These are phyloP conservation scores for Verasper variegatus DNA, from an alignment of 2,113 vertebrate species.

Conservation along the genomic window DNA sequence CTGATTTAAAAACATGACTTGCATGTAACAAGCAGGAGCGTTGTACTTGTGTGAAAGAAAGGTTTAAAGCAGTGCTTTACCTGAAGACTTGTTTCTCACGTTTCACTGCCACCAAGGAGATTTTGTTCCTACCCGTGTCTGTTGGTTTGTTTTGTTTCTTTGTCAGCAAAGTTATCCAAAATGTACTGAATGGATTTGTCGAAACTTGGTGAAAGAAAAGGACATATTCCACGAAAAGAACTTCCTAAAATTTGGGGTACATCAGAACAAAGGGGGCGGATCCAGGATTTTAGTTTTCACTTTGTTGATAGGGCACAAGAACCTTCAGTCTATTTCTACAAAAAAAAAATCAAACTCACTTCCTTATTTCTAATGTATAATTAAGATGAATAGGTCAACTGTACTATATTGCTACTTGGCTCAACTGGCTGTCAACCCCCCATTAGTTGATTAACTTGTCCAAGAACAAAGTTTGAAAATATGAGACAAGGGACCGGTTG, in stretches of 20 bases:
- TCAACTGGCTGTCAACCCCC: background rate
- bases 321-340: too few species aligned
- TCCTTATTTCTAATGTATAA: background rate
- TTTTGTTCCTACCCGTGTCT: background rate
- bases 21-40: slow-evolving; percentile 20
- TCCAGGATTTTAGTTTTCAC: too few species aligned
- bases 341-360: too few species aligned
- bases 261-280: too few species aligned
- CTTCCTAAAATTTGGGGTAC: background rate
- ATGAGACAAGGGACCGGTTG: background rate
- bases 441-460: background rate
- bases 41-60: slow-evolving; percentile 24
- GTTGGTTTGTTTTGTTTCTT: too few species aligned
- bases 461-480: slow-evolving; percentile 14
- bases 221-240: background rate
- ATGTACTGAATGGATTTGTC: too few species aligned
- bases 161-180: too few species aligned
- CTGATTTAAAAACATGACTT: slow-evolving; percentile 13
- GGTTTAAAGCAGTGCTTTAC: background rate
- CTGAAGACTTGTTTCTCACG: background rate
- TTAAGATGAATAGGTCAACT: background rate
- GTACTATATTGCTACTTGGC: background rate
- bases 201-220: too few species aligned
- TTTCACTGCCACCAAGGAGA: background rate
- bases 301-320: background rate